Evolutionary conservation across 2,113 vertebrate species (phyloP), one percentile per base, ranked within the genome.

Genomic region (Oreochromis tanganicae): DNA sequence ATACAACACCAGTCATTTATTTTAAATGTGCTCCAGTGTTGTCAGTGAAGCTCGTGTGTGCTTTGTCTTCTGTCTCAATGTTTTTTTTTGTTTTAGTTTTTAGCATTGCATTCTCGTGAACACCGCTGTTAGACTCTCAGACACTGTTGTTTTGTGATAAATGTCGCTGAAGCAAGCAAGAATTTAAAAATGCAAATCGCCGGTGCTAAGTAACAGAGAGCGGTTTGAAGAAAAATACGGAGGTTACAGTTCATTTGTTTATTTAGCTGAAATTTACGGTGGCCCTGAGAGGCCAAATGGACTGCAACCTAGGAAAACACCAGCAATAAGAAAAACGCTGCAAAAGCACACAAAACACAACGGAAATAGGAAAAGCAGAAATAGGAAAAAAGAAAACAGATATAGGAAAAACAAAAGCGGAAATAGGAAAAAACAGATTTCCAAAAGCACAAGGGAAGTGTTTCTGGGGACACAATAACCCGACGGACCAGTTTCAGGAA

Each of bases 1-100:
- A 95, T 91, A 89, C 94, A 94, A 81, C 85, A 79, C 89, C 92
- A 85, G 48, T 84, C 88, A 79, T 86, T 85, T 86, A 83, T 86
- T 91, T 88, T 89, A 83, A 93, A 90, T 93, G 87, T 95, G 90
- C 94, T 94, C 87, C 56, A 32, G 88, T 92, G 89, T 94, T 89
- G 89, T 93, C 81, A 61, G 85, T 91, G 75, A 86, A 82, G 91
- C 91, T 89, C 68, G 52, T 91, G 81, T 90, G 81, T 91, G 88
- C 81, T 52, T 24, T 88, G 87, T 94, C 87, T 85, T 83, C 34
- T 87, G 90, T 95, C 84, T 90, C 32, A 5, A 13, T 85, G 19
- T 87, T 34, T 83, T 46, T 46, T 24, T 9, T 71, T 27, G 5
- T 7, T 48, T 29, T 29, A 7, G 27, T 80, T 86, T 24, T 61